Evolutionary conservation across 92 coral and sea anemone species (phyloP).

Genomic region (Phenganax marumi): DNA sequence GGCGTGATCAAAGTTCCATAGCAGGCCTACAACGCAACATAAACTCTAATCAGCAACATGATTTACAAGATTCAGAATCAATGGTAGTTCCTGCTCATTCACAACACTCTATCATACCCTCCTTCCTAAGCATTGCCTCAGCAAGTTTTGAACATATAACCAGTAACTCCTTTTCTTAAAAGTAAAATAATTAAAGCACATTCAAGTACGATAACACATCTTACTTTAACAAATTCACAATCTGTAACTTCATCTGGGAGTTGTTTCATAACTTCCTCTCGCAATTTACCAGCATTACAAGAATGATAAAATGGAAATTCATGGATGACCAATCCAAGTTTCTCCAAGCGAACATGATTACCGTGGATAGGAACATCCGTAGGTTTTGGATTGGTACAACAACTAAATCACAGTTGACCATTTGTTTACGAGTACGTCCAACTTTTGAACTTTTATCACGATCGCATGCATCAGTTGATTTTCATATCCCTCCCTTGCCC

Average conservation of each 20-base stretch:
- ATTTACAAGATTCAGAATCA: background rate
- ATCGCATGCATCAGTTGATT: too few species aligned
- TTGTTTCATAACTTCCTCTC: background rate
- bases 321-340: too few species aligned
- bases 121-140: background rate
- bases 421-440: too few species aligned
- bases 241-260: background rate
- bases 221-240: conserved; percentile 3
- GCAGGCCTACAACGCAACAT: background rate
- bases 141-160: background rate
- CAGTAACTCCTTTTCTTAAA: background rate
- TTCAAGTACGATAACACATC: background rate
- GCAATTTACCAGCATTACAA: background rate
- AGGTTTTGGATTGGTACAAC: too few species aligned
- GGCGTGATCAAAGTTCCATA: background rate
- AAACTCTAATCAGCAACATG: background rate
- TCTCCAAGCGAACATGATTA: too few species aligned
- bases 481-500: too few species aligned
- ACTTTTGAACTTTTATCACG: too few species aligned
- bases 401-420: too few species aligned
- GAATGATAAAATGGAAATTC: background rate
- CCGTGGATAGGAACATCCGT: too few species aligned
- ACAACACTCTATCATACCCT: background rate
- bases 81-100: background rate
- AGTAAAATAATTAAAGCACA: background rate